Percentiles rank a stretch among this genome's conserved stretches.
Conservation (phyloP, 2,888 invertebrate species). For the Athalia cordata region DNA sequence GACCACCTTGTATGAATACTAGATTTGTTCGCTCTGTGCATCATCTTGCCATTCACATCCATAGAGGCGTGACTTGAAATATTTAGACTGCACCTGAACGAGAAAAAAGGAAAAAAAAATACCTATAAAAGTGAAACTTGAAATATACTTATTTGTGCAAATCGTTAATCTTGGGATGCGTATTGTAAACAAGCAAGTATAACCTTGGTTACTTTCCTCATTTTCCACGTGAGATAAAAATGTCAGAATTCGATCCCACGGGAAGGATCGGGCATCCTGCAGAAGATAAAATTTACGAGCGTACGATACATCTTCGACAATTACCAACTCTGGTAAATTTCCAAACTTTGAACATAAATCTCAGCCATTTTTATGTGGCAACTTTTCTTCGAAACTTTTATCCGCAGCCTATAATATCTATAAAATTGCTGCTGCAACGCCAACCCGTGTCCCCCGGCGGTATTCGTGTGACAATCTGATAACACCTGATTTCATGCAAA, state of each 20-base stretch:
- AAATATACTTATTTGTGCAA: not conserved
- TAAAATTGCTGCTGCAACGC: slow-evolving; percentile 44
- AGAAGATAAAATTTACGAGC: slow-evolving; percentile 60
- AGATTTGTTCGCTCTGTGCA: slow-evolving; percentile 4
- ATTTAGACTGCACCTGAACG: not conserved
- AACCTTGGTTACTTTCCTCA: slow-evolving; percentile 28
- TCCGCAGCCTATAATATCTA: slow-evolving; percentile 53
- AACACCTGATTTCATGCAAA: not conserved
- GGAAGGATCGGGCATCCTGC: slow-evolving; percentile 55
- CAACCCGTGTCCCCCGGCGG: not conserved
- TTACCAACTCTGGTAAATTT: slow-evolving; percentile 60
- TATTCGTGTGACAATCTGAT: slow-evolving; percentile 30
- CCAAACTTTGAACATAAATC: slow-evolving; percentile 66
- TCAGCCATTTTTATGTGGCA: slow-evolving; percentile 65
- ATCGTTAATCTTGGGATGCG: not conserved
- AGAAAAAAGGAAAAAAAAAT: not conserved
- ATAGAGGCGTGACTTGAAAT: slow-evolving; percentile 7
- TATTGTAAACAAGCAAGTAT: slow-evolving; percentile 23
- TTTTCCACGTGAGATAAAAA: slow-evolving; percentile 40
- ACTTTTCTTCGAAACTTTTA: slow-evolving; percentile 58
- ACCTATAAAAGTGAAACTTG: not conserved
- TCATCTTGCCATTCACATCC: not conserved
- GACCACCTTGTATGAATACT: slow-evolving; percentile 30
- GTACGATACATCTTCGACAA: slow-evolving; percentile 65
- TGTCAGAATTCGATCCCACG: slow-evolving; percentile 47